Evolutionary conservation across 2,113 vertebrate genomes (phyloP).

Genomic region (Accipiter cooperii): DNA sequence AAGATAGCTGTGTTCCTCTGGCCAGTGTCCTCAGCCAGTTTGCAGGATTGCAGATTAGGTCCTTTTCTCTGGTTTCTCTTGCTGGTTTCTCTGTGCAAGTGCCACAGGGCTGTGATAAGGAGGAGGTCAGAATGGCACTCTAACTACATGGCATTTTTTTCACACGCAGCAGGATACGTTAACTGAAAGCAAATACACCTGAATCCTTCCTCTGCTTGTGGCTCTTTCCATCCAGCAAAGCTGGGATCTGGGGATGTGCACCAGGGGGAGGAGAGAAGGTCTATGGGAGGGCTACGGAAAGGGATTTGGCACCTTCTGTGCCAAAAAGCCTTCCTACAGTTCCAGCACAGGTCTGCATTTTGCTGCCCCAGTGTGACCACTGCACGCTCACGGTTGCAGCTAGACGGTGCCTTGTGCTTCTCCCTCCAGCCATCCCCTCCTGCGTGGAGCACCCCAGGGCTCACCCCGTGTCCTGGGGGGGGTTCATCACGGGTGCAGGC

Average conservation of each 20-base stretch:
- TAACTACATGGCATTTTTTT: background rate
- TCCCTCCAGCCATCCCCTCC: background rate
- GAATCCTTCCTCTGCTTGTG: background rate
- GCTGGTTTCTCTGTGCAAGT: background rate
- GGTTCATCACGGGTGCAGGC: fast-evolving
- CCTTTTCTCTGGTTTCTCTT: background rate
- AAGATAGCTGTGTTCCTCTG: background rate
- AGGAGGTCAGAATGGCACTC: background rate
- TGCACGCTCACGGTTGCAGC: background rate
- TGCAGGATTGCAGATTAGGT: background rate
- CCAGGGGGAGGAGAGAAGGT: background rate
- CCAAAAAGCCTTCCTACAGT: background rate
- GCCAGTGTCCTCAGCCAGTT: background rate
- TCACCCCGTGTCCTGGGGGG: fast-evolving
- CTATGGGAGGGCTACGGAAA: background rate
- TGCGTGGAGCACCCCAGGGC: background rate
- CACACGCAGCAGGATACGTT: background rate
- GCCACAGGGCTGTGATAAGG: constrained; percentile 12
- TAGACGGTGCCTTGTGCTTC: background rate
- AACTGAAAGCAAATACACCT: background rate
- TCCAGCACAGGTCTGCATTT: background rate
- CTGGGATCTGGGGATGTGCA: background rate
- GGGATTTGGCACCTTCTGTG: background rate
- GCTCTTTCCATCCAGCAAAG: background rate
- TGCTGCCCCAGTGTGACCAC: background rate